Conservation (phyloP, 2,888 invertebrate species). For the Drosophila incognita region DNA sequence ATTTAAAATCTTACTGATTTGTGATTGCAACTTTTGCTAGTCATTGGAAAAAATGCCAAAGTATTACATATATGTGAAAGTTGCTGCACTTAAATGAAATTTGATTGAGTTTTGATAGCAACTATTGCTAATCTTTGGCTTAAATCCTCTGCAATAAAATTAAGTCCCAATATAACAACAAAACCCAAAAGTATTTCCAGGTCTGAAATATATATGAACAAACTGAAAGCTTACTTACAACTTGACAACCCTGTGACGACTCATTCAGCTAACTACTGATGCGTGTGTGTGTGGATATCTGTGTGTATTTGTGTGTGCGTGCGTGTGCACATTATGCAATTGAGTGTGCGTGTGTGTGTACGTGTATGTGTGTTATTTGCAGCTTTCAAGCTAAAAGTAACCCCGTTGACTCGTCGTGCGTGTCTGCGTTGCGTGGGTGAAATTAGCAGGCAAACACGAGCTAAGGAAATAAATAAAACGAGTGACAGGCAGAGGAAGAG, state of each 20-base stretch:
- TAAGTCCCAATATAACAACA: not conserved
- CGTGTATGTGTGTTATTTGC: constrained; percentile 18
- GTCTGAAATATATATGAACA: not conserved
- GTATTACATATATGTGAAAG: rapidly evolving
- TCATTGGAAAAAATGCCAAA: too few relatives aligned
- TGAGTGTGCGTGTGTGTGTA: constrained; percentile 14
- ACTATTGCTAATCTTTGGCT: not conserved
- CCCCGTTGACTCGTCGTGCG: constrained; percentile 50
- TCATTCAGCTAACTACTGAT: constrained; percentile 16
- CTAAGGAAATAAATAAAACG: constrained; percentile 66
- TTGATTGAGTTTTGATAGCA: too few relatives aligned
- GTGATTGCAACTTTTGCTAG: not conserved
- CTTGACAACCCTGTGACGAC: constrained; percentile 41
- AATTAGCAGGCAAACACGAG: constrained; percentile 77
- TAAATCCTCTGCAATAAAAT: not conserved
- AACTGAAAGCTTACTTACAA: not conserved
- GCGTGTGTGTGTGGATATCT: constrained; percentile 1
- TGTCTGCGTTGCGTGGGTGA: constrained; percentile 47
- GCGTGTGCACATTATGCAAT: constrained; percentile 52
- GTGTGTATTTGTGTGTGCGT: not conserved
- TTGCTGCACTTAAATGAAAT: not conserved
- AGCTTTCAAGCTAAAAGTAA: constrained; percentile 35
- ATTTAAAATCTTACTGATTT: not conserved
- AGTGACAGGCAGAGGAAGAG: constrained; percentile 36
- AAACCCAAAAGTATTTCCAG: not conserved